phyloP scores from a whole-genome alignment of 2,113 vertebrate genomes.

The Phalacrocorax pelagicus region DNA sequence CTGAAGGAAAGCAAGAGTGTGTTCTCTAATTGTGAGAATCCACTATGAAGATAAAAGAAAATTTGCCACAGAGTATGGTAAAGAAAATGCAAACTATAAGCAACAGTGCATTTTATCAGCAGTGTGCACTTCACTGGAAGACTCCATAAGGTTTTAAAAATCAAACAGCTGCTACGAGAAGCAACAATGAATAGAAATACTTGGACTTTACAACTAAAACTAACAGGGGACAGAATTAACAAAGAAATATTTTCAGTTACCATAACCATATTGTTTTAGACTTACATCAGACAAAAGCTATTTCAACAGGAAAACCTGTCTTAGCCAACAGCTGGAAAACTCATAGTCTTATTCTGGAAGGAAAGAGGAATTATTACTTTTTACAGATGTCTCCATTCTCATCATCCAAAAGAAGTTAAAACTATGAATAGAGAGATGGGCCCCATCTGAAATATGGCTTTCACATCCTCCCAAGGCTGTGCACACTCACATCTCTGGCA shows the following conservation, averaged over 20 bases:
- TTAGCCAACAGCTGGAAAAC: slow-evolving; percentile 64
- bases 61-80: neutral
- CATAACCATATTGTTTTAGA: slow-evolving; percentile 51
- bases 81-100: neutral
- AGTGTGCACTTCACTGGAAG: neutral
- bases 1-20: neutral
- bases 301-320: slow-evolving; percentile 57
- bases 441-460: slow-evolving; percentile 2
- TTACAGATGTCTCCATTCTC: slow-evolving; percentile 55
- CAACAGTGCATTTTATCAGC: neutral
- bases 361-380: slow-evolving; percentile 10
- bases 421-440: slow-evolving; percentile 9
- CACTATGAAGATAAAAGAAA: neutral
- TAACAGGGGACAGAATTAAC: neutral
- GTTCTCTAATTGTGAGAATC: neutral
- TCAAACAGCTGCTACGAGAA: neutral
- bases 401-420: slow-evolving; percentile 41
- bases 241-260: slow-evolving; percentile 44
- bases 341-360: slow-evolving; percentile 33
- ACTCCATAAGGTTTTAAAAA: neutral
- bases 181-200: neutral
- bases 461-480: neutral
- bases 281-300: slow-evolving; percentile 57
- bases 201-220: neutral
- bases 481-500: neutral